These are phyloP conservation scores for Ceyx margarethae DNA, from an alignment of 2,113 vertebrate genomes.

Conservation along the genomic window DNA sequence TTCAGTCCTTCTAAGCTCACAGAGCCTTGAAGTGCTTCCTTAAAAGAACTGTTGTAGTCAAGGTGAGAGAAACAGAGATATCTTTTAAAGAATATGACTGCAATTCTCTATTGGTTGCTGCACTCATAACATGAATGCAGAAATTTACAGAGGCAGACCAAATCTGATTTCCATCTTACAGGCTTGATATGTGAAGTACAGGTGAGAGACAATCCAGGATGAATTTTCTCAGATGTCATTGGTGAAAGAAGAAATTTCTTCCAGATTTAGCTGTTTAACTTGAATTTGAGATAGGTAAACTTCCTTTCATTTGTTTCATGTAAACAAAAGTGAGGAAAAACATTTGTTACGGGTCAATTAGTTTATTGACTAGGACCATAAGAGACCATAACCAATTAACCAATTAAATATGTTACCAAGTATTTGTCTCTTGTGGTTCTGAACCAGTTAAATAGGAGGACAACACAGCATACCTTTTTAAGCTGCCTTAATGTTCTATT, in stretches of 20 bases:
- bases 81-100: not conserved
- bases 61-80: not conserved
- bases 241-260: not conserved
- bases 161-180: not conserved
- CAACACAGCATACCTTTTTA: slow-evolving; percentile 18
- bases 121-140: rapidly evolving
- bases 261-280: not conserved
- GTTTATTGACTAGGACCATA: not conserved
- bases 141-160: not conserved
- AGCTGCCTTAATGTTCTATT: not conserved
- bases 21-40: slow-evolving; percentile 26
- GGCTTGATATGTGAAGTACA: not conserved
- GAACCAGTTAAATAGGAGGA: slow-evolving; percentile 3
- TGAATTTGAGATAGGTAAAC: not conserved
- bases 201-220: not conserved
- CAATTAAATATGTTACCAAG: not conserved
- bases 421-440: not conserved
- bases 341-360: not conserved
- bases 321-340: not conserved
- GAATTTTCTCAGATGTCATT: not conserved
- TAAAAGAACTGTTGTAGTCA: not conserved
- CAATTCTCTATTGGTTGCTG: not conserved
- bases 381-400: not conserved
- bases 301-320: not conserved
- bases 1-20: not conserved